Evolutionary conservation across 1,140 invertebrate species (phyloP), one percentile per base, ranked within the genome.

Genomic region (Penaeus japonicus): DNA sequence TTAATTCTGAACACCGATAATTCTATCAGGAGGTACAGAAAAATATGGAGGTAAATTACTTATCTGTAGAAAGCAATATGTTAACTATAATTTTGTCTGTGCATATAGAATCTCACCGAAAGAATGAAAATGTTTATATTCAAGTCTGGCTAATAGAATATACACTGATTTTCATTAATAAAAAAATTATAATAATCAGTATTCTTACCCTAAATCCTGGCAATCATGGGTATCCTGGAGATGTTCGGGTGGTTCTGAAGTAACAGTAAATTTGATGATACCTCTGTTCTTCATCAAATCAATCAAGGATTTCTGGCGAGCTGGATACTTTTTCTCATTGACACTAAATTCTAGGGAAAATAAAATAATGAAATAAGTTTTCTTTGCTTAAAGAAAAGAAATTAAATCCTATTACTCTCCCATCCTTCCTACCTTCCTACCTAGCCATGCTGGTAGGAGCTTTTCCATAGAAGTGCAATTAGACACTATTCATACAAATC

Each of bases 141-240:
- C 10, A 15, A 47, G 47, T 47, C 47, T 47, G 5, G 27, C 70
- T 73, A 18, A 27, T 32, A 32, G 27, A 77, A 35, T 30, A 4
- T 35, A 10, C 15, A 75, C 70, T 22, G 5, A 77, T 77, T 22
- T 77, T 77, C 20, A 10, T 22, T 32, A 20, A 39, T 35, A 24
- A 7, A 10, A 22, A 24, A 20, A 17, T 4, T 22, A 22, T 20
- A 30, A 24, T 0, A 15, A 59, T 20, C 0, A 22, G 18, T 1
- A 1, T 39, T 4, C 84, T 54, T 18, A 88, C 86, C 86, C 86
- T 24, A 88, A 59, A 54, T 88, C 86, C 20, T 88, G 80, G 70
- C 86, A 88, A 62, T 88, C 86, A 24, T 83, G 80, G 22, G 80
- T 84, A 24, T 88, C 86, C 53, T 88, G 86, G 5, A 88, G 59